Base-by-base conservation (phyloP, 2,888 invertebrate species). In the Drosophila subsilvestris region DNA sequence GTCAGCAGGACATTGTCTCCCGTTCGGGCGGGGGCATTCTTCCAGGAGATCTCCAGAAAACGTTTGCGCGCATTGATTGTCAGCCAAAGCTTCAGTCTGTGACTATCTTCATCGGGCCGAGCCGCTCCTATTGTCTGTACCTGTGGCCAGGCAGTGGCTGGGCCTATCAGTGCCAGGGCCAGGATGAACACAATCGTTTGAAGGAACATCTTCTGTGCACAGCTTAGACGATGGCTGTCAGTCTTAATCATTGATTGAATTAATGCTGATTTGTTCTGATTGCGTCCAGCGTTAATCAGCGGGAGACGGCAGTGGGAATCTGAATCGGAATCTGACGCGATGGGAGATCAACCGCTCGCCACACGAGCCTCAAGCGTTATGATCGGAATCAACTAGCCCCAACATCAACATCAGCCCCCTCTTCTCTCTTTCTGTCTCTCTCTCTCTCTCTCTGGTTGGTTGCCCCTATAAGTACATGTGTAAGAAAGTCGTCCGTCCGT, bases 41-140 rank as follows among this genome's bases (percentile, higher is more conserved):
- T 79, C 92, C 92, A 92, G 17, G 91, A 91, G n/a, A 92, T 82
- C 63, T 92, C 91, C 12, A 92, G 50, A 29, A 84, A 89, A 44
- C 91, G 88, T 32, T 89, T 80, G 22, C 89, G 87, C 3, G 92
- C 92, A 62, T 91, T 91, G 14, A 92, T 88, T 17, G 92, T 91
- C 5, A 92, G 47, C 90, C 90, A 92, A 4, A 92, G 59, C 44
- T 82, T 85, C 1, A 88, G 37, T 14, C 49, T 47, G 3, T 50
- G 32, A 0, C 50, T 17, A 18, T 63, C 68, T 14, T 47, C 25
- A 1, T 42, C 50, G 0, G 49, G 45, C 17, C 53, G 48, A 1
- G 22, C 17, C 14, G 43, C 25, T 2, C 14, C n/a, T 7, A 37
- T 37, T 12, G 56, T 12, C 43, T 73, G 57, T 7, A 58, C 56